phyloP scores from a whole-genome alignment of 1,140 invertebrate species.

The Caenorhabditis elegans region DNA sequence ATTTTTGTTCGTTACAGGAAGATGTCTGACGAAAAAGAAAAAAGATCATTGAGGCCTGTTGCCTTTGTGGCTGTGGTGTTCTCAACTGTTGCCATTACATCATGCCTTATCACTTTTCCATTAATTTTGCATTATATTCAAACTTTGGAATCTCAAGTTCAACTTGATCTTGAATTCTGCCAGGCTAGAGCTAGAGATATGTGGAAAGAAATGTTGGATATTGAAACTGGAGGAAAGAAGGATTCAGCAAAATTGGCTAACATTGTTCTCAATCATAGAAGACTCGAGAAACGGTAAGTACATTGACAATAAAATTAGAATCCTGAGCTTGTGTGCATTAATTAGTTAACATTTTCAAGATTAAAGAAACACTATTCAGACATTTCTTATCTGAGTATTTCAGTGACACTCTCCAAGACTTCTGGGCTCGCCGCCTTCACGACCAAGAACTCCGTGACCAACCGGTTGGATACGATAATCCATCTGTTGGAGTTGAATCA shows the following conservation, averaged over 20 bases:
- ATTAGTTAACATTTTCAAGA: neutral
- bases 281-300: slow-evolving; percentile 38
- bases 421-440: slow-evolving; percentile 51
- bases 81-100: slow-evolving; percentile 51
- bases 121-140: slow-evolving; percentile 53
- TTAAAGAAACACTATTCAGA: no score
- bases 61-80: slow-evolving; percentile 55
- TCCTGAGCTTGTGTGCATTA: neutral
- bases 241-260: slow-evolving; percentile 48
- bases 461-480: slow-evolving; percentile 43
- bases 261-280: slow-evolving; percentile 46
- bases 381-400: neutral
- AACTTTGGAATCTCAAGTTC: slow-evolving; percentile 50
- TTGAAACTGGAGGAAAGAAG: slow-evolving; percentile 52
- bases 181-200: slow-evolving; percentile 43
- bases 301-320: neutral
- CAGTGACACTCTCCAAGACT: slow-evolving; percentile 49
- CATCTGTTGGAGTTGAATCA: slow-evolving; percentile 29
- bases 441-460: slow-evolving; percentile 51
- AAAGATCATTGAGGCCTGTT: slow-evolving; percentile 46
- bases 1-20: neutral
- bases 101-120: slow-evolving; percentile 53
- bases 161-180: slow-evolving; percentile 54
- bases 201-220: slow-evolving; percentile 56
- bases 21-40: slow-evolving; percentile 44